phyloP scores from a whole-genome alignment of 1,140 invertebrate genomes.

The Meloidogyne chitwoodi region DNA sequence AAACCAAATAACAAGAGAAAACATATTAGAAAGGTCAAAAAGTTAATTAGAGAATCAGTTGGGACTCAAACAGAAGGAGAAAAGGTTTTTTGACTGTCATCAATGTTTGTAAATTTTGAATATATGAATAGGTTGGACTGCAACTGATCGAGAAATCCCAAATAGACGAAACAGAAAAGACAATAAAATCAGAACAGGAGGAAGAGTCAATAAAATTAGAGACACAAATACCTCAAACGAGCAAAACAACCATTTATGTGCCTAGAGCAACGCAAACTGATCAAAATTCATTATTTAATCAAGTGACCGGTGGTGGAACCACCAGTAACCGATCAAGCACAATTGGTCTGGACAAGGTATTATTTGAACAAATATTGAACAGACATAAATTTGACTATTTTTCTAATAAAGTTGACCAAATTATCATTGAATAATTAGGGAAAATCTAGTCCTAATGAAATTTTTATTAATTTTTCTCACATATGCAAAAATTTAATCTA shows the following conservation, averaged over 20 bases:
- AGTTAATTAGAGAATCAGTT: neutral
- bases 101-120: neutral
- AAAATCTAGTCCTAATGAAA: too few relatives aligned
- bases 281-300: neutral
- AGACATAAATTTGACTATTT: too few relatives aligned
- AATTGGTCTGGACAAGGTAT: neutral
- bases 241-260: slow-evolving; percentile 2
- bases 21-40: neutral
- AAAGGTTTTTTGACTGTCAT: neutral
- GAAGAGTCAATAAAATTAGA: neutral
- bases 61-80: slow-evolving; percentile 6
- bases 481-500: too few relatives aligned
- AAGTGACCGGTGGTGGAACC: neutral
- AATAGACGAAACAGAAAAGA: neutral
- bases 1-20: neutral
- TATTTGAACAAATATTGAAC: too few relatives aligned
- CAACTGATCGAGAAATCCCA: neutral
- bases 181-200: neutral
- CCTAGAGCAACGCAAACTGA: slow-evolving; percentile 28
- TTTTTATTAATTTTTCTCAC: too few relatives aligned
- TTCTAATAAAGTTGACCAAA: too few relatives aligned
- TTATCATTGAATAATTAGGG: too few relatives aligned
- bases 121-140: neutral
- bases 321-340: neutral
- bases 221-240: neutral